Conservation (phyloP, 2,888 invertebrate genomes). For the Drosophila pseudotalamancana region DNA sequence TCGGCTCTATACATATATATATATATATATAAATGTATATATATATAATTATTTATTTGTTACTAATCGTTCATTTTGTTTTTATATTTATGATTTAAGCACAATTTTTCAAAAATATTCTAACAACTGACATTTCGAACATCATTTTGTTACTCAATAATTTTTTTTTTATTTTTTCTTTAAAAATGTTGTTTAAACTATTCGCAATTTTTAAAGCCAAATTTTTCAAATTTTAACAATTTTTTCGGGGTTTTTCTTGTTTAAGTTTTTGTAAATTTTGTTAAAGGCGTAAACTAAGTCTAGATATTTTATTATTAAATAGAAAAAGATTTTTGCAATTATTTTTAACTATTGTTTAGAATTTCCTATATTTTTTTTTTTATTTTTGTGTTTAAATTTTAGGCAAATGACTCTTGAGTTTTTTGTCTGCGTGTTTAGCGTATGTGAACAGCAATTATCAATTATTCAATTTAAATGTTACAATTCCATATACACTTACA, state of each 20-base stretch:
- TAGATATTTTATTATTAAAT: not conserved
- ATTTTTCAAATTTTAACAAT: slow-evolving; percentile 24
- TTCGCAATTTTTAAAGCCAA: slow-evolving; percentile 29
- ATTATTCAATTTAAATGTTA: slow-evolving; percentile 46
- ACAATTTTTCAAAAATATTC: slow-evolving; percentile 60
- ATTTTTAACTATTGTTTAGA: slow-evolving; percentile 23
- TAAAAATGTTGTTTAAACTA: slow-evolving; percentile 47
- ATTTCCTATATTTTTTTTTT: slow-evolving; percentile 31
- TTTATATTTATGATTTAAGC: slow-evolving; percentile 57
- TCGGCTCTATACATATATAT: slow-evolving; percentile 64
- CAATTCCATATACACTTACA: slow-evolving; percentile 8
- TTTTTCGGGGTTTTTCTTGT: slow-evolving; percentile 18
- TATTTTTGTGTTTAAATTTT: slow-evolving; percentile 9
- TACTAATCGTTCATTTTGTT: slow-evolving; percentile 42
- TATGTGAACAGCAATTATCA: slow-evolving; percentile 70
- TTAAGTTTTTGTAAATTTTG: slow-evolving; percentile 52
- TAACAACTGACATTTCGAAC: slow-evolving; percentile 66
- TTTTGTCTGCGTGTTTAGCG: slow-evolving; percentile 44
- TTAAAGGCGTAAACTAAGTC: slow-evolving; percentile 58
- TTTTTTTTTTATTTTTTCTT: slow-evolving; percentile 31
- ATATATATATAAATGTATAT: slow-evolving; percentile 11
- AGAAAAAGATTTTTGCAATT: slow-evolving; percentile 17
- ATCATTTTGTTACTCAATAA: slow-evolving; percentile 32
- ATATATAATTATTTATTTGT: slow-evolving; percentile 28
- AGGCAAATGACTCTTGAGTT: slow-evolving; percentile 58